Percentiles rank a stretch among this genome's conserved stretches.
Evolutionary conservation across 2,888 invertebrate species (phyloP).

Genomic region (Eilema sororculum): DNA sequence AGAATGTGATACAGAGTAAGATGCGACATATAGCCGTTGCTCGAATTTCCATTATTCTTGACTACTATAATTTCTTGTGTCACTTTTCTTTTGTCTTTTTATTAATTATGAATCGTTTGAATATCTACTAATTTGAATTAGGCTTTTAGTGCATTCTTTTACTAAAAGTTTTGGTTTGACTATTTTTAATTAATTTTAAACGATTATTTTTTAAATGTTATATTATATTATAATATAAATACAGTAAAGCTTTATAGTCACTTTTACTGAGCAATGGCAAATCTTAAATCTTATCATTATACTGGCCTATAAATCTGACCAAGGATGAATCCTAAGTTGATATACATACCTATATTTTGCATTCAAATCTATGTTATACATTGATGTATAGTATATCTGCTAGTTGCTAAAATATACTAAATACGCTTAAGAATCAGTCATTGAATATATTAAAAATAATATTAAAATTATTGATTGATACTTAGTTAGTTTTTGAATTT

Average conservation of each 20-base stretch:
- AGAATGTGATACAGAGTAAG: slow-evolving; percentile 63
- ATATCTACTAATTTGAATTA: not conserved
- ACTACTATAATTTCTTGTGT: not conserved
- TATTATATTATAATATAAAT: not conserved
- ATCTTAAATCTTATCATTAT: slow-evolving; percentile 26
- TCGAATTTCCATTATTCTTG: slow-evolving; percentile 23
- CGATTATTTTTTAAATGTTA: not conserved
- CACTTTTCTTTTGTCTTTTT: not conserved
- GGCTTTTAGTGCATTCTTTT: not conserved
- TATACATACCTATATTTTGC: not conserved
- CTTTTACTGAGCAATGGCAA: slow-evolving; percentile 34
- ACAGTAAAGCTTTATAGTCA: not conserved
- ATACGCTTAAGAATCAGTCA: not conserved
- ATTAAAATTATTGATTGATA: not conserved
- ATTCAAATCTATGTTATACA: not conserved
- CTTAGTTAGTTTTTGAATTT: not conserved
- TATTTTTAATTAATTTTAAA: not conserved
- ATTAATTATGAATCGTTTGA: not conserved
- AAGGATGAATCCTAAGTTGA: not conserved
- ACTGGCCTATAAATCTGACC: slow-evolving; percentile 26
- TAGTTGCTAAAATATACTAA: not conserved
- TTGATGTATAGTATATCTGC: not conserved
- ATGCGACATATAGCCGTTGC: slow-evolving; percentile 52
- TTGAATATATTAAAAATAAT: not conserved
- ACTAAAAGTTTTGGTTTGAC: not conserved